Conservation (phyloP, 2,888 invertebrate genomes). For the Hololepta plana region DNA sequence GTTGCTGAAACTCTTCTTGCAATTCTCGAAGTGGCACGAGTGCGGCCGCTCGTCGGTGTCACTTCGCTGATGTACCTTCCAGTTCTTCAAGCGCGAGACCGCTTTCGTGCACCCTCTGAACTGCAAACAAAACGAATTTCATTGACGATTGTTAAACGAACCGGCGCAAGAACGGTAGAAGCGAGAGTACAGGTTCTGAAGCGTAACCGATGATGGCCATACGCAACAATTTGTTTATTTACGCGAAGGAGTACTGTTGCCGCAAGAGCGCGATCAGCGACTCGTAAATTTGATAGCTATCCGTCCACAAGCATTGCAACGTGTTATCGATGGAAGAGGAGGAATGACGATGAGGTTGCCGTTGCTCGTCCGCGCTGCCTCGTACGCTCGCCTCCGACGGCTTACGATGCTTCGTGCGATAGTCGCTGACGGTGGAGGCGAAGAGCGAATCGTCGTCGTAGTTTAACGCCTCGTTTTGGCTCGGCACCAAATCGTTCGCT, state of each 20-base stretch:
- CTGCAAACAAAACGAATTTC: constrained; percentile 38
- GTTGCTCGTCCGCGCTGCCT: too few relatives aligned
- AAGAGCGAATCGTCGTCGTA: constrained; percentile 19
- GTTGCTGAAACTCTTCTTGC: constrained; percentile 93
- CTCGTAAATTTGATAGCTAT: constrained; percentile 63
- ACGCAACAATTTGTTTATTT: too few relatives aligned
- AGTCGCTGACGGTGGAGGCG: too few relatives aligned
- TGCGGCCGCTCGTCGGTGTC: constrained; percentile 96
- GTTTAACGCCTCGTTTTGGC: constrained; percentile 26
- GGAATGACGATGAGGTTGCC: too few relatives aligned
- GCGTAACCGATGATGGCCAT: too few relatives aligned
- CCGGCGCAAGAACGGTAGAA: too few relatives aligned
- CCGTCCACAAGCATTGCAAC: constrained; percentile 65
- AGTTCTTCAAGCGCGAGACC: constrained; percentile 89
- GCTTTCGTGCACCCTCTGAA: constrained; percentile 89
- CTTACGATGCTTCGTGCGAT: too few relatives aligned
- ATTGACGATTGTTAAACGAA: too few relatives aligned
- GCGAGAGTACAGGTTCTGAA: too few relatives aligned
- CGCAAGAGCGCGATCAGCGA: constrained; percentile 64
- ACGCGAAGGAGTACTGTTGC: too few relatives aligned
- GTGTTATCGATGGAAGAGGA: too few relatives aligned
- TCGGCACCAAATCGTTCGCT: constrained; percentile 27
- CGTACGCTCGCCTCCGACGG: too few relatives aligned
- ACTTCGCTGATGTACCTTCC: constrained; percentile 92
- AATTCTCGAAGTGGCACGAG: constrained; percentile 80